Conservation (phyloP, 2,888 invertebrate species). For the Cryptus viduatorius region DNA sequence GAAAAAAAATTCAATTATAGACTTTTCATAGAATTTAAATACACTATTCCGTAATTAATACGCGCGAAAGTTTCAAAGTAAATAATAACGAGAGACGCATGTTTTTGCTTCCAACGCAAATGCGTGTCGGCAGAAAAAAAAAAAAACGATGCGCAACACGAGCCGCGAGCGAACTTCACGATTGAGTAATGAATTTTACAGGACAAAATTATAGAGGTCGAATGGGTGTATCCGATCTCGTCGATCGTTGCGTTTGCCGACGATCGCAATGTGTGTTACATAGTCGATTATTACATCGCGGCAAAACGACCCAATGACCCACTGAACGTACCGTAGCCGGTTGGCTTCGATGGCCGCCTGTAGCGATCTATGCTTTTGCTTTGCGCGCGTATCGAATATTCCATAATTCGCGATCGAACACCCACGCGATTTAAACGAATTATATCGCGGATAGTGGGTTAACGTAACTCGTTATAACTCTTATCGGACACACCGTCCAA, state of each 20-base stretch:
- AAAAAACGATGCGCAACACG: constrained; percentile 17
- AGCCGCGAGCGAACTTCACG: constrained; percentile 11
- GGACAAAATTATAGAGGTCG: constrained; percentile 40
- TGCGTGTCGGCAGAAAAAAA: not conserved
- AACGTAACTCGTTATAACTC: too few species aligned
- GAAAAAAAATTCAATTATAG: too few species aligned
- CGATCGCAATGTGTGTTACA: constrained; percentile 29
- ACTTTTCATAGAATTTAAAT: too few species aligned
- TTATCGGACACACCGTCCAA: not conserved
- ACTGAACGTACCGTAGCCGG: not conserved
- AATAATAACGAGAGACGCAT: not conserved
- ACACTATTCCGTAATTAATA: too few species aligned
- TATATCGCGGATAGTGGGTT: not conserved
- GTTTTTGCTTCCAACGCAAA: not conserved
- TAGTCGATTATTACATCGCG: constrained; percentile 43
- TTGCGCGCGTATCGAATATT: not conserved
- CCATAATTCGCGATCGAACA: too few species aligned
- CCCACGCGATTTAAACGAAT: not conserved
- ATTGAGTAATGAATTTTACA: constrained; percentile 51
- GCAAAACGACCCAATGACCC: constrained; percentile 49
- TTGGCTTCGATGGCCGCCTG: not conserved
- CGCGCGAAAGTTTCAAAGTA: too few species aligned
- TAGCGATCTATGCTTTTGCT: constrained; percentile 5
- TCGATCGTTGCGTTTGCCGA: constrained; percentile 28
- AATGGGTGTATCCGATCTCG: constrained; percentile 23